phyloP scores from a whole-genome alignment of 2,888 invertebrate genomes.

The Ophion ventricosus region DNA sequence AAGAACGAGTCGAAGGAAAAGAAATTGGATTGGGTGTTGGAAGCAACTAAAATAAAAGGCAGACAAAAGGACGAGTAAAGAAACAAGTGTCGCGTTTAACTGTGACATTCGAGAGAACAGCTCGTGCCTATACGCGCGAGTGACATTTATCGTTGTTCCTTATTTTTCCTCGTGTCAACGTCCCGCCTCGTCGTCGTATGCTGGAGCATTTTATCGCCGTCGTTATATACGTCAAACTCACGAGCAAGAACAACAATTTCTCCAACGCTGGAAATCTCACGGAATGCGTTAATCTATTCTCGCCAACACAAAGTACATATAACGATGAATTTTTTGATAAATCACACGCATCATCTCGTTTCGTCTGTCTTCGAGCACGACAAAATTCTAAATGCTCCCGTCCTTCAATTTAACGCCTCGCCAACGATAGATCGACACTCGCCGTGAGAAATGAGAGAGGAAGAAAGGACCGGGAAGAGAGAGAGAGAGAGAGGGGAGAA shows the following conservation, averaged over 20 bases:
- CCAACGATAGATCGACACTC: constrained; percentile 51
- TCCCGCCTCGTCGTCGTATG: constrained; percentile 8
- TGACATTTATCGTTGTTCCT: constrained; percentile 57
- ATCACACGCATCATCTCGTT: constrained; percentile 22
- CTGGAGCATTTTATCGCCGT: constrained; percentile 57
- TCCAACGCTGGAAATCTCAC: constrained; percentile 37
- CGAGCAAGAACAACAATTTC: constrained; percentile 33
- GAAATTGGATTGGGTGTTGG: not conserved
- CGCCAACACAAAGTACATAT: constrained; percentile 9
- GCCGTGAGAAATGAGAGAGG: constrained; percentile 29
- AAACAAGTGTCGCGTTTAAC: constrained; percentile 22
- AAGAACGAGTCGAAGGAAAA: not conserved
- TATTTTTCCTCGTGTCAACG: constrained; percentile 53
- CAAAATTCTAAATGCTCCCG: constrained; percentile 25
- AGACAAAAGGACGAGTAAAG: constrained; percentile 27
- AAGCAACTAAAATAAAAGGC: constrained; percentile 16
- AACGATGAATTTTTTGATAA: constrained; percentile 21
- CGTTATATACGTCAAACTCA: constrained; percentile 33
- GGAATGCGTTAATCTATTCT: no score
- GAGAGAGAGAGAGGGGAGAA: constrained; percentile 11
- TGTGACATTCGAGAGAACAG: constrained; percentile 21
- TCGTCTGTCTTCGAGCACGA: not conserved
- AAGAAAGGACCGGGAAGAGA: constrained; percentile 32
- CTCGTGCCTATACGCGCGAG: constrained; percentile 31
- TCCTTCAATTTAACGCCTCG: constrained; percentile 63